Percentiles rank a stretch among this genome's conserved stretches.
These are phyloP conservation scores for Parnassius apollo DNA, from an alignment of 2,888 invertebrate species.

Conservation along the genomic window DNA sequence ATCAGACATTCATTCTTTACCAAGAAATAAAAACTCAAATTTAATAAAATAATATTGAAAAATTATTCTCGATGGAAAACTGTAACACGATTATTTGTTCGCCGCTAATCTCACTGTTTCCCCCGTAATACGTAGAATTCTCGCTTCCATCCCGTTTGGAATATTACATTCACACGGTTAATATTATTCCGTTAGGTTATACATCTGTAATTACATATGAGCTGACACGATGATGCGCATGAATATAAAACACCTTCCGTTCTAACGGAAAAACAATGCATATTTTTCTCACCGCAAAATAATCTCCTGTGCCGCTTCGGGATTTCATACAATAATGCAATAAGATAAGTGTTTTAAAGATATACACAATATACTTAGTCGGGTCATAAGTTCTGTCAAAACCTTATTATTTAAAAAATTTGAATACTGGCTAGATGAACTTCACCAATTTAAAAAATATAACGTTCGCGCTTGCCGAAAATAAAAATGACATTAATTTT, in stretches of 20 bases:
- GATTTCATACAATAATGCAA: background rate
- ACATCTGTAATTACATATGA: slow-evolving; percentile 21
- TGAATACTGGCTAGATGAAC: too few relatives aligned
- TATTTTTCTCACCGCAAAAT: slow-evolving; percentile 8
- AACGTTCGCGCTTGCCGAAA: too few relatives aligned
- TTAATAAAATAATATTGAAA: too few relatives aligned
- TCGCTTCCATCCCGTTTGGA: slow-evolving; percentile 4
- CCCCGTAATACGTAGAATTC: slow-evolving; percentile 3
- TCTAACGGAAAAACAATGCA: slow-evolving; percentile 10
- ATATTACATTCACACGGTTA: slow-evolving; percentile 15
- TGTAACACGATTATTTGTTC: slow-evolving; percentile 1
- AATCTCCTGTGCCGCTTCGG: slow-evolving; percentile 6
- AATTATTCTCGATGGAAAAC: background rate
- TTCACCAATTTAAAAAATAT: too few relatives aligned
- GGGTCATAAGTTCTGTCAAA: too few relatives aligned
- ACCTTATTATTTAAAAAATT: too few relatives aligned
- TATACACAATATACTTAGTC: too few relatives aligned
- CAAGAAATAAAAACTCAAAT: too few relatives aligned
- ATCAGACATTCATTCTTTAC: too few relatives aligned
- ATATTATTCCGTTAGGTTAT: slow-evolving; percentile 9
- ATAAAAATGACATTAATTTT: too few relatives aligned
- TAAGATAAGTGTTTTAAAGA: too few relatives aligned
- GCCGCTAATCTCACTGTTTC: background rate
- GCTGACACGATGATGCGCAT: background rate
- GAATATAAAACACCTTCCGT: slow-evolving; percentile 24